Evolutionary conservation across 2,888 invertebrate genomes (phyloP).

Genomic region (Frankliniella fusca): DNA sequence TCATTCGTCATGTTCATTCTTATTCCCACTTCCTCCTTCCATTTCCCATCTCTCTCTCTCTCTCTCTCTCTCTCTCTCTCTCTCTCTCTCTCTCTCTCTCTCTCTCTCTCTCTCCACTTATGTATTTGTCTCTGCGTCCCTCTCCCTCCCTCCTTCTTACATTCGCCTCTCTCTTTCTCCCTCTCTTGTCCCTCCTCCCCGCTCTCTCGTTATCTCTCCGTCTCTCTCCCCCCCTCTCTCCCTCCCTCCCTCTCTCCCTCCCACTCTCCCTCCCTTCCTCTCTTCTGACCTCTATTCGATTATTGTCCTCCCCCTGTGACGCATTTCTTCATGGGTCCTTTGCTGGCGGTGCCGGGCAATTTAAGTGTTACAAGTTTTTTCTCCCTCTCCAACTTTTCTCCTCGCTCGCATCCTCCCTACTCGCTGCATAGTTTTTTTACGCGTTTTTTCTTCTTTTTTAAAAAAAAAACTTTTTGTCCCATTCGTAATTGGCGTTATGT

Average conservation of each 20-base stretch:
- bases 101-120: too few species aligned
- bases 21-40: not conserved
- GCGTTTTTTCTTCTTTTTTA: not conserved
- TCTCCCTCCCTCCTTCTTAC: not conserved
- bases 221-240: not conserved
- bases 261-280: not conserved
- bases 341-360: not conserved
- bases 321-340: not conserved
- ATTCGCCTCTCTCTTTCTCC: not conserved
- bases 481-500: slow-evolving; percentile 16
- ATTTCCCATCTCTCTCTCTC: not conserved
- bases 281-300: not conserved
- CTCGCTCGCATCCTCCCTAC: not conserved
- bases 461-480: not conserved
- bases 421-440: not conserved
- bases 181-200: not conserved
- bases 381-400: not conserved
- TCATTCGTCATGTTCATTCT: slow-evolving; percentile 19
- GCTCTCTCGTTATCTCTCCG: not conserved
- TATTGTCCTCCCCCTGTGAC: not conserved
- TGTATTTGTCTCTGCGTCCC: not conserved
- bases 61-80: not conserved
- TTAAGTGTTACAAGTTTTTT: slow-evolving; percentile 19
- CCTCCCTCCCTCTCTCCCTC: not conserved
- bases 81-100: not conserved